Evolutionary conservation across 2,113 vertebrate species (phyloP).

Genomic region (Pycnonotus jocosus): DNA sequence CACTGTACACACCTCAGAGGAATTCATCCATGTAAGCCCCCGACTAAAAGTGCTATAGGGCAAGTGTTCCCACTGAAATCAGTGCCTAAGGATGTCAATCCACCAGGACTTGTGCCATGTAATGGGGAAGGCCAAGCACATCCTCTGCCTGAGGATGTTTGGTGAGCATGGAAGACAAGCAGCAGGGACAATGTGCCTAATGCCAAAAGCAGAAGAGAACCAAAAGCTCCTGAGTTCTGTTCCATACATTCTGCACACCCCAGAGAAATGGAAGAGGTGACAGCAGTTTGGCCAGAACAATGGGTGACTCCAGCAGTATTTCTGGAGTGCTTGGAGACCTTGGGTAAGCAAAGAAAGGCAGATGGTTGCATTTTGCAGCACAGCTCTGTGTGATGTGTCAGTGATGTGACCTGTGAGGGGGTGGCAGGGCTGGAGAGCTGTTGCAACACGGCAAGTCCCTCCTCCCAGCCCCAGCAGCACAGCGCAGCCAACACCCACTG

Average conservation of each 20-base stretch:
- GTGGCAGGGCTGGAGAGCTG: background rate
- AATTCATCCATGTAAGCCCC: background rate
- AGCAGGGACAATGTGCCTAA: background rate
- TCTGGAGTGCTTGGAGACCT: background rate
- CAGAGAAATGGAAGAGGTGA: background rate
- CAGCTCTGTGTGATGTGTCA: background rate
- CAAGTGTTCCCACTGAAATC: background rate
- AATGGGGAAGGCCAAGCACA: background rate
- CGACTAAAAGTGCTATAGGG: background rate
- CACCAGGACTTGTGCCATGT: accelerated
- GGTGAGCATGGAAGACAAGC: background rate
- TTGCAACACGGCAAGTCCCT: background rate
- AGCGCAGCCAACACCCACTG: background rate
- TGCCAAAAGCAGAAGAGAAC: background rate
- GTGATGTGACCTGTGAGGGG: background rate
- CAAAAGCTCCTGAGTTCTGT: background rate
- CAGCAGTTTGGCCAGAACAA: background rate
- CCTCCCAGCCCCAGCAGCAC: background rate
- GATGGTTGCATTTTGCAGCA: background rate
- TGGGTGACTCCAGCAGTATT: background rate
- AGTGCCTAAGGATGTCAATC: background rate
- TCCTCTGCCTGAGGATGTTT: background rate
- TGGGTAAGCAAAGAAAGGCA: background rate
- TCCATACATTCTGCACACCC: background rate
- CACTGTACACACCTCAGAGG: background rate